Evolutionary conservation across 2,888 invertebrate species (phyloP).

Genomic region (Erebia palarica): DNA sequence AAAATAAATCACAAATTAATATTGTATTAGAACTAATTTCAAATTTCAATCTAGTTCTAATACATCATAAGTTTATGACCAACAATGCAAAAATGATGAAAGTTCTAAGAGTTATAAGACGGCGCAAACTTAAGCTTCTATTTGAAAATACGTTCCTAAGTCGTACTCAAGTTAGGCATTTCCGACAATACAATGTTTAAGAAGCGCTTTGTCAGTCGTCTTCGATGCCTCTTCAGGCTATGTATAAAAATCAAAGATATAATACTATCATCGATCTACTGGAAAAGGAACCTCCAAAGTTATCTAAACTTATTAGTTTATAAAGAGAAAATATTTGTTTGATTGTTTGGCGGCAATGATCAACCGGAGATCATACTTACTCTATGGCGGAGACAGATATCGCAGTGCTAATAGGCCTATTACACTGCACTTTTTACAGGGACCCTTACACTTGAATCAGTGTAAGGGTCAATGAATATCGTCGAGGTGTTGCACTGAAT

Average conservation of each 20-base stretch:
- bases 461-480: no score
- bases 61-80: neutral
- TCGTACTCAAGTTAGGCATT: constrained; percentile 23
- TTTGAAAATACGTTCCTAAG: constrained; percentile 15
- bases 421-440: no score
- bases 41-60: neutral
- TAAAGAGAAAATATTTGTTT: no score
- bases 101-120: constrained; percentile 1
- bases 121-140: constrained; percentile 1
- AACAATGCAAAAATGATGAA: neutral
- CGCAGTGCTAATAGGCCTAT: no score
- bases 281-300: constrained; percentile 7
- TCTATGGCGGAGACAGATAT: no score
- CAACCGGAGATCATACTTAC: no score
- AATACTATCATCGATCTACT: neutral
- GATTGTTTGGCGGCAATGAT: no score
- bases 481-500: no score
- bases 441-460: no score
- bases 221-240: constrained; percentile 33
- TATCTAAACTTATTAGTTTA: no score
- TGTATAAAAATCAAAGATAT: constrained; percentile 22
- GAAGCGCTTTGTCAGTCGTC: constrained; percentile 35
- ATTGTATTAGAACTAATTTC: neutral
- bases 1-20: no score
- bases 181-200: constrained; percentile 34